A percentile compares a stretch with the other conserved stretches of the same genome.
phyloP scores from a whole-genome alignment of 1,140 invertebrate species.

The Myzus persicae region DNA sequence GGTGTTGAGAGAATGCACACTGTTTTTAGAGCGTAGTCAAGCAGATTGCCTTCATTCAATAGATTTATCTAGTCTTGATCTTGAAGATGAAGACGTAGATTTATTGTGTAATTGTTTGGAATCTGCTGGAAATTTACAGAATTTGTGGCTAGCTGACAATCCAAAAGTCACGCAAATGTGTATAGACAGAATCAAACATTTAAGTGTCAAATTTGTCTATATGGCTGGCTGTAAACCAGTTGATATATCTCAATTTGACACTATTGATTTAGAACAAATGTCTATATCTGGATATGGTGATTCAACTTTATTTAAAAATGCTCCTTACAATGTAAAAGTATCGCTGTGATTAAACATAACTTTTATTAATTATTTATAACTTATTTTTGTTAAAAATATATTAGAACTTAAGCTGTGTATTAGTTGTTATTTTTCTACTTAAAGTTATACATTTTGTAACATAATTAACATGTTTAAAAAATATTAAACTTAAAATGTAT shows the following conservation, averaged over 20 bases:
- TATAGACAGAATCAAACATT: conserved; percentile 52
- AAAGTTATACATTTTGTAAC: not conserved
- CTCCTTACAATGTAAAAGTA: conserved; percentile 54
- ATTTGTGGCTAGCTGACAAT: conserved; percentile 40
- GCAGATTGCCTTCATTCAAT: conserved; percentile 40
- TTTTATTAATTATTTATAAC: conserved; percentile 19
- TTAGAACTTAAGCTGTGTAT: not conserved
- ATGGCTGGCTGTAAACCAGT: conserved; percentile 46
- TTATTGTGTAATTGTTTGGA: conserved; percentile 50
- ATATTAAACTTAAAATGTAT: not conserved
- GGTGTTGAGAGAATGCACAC: conserved; percentile 51
- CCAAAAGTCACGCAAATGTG: conserved; percentile 47
- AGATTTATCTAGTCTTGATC: conserved; percentile 54
- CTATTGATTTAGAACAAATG: conserved; percentile 19
- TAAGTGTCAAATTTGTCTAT: conserved; percentile 46
- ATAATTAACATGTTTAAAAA: not conserved
- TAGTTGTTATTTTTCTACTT: conserved; percentile 30
- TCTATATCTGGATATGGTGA: conserved; percentile 38
- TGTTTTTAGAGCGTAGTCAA: conserved; percentile 59
- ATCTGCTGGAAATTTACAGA: conserved; percentile 45
- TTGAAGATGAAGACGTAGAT: conserved; percentile 59
- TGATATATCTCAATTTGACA: conserved; percentile 28
- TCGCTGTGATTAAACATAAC: conserved; percentile 43
- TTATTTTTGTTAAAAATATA: conserved; percentile 23
- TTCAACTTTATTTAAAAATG: conserved; percentile 52